Conservation (phyloP, 1,140 invertebrate species). For the Hylyphantes graminicola region DNA sequence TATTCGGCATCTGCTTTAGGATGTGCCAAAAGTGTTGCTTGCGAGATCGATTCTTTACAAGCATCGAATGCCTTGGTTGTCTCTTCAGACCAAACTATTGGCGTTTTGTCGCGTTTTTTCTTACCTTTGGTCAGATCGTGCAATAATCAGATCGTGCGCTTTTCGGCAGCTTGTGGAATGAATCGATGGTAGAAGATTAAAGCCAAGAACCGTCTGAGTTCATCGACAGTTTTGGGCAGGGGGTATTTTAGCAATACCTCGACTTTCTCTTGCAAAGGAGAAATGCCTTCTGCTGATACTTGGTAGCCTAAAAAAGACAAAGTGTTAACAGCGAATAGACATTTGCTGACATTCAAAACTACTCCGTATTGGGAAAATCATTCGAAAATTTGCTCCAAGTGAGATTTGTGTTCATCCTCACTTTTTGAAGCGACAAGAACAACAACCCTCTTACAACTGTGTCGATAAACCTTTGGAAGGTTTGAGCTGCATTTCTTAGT, state of each 20-base stretch:
- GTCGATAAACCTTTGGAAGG: neutral
- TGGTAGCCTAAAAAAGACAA: neutral
- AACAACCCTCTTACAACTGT: neutral
- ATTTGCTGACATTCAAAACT: no score
- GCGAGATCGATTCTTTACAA: no score
- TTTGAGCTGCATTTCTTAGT: no score
- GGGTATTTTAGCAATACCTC: conserved; percentile 66
- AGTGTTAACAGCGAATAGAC: no score
- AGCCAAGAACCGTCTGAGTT: conserved; percentile 65
- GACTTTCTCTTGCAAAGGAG: conserved; percentile 62
- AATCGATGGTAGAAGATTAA: conserved; percentile 67
- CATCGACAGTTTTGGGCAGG: conserved; percentile 56
- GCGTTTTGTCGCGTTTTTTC: neutral
- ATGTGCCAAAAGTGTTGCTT: no score
- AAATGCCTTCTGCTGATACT: neutral
- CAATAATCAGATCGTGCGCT: neutral
- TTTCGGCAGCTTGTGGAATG: conserved; percentile 55
- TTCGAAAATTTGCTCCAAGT: no score
- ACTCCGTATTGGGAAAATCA: no score
- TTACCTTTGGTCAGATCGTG: neutral
- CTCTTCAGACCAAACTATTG: no score
- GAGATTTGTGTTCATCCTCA: neutral
- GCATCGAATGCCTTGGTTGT: no score
- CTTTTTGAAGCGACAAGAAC: neutral
- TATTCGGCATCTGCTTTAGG: no score